Base-by-base conservation (phyloP, 2,888 invertebrate species). In the Hypercompe scribonia region DNA sequence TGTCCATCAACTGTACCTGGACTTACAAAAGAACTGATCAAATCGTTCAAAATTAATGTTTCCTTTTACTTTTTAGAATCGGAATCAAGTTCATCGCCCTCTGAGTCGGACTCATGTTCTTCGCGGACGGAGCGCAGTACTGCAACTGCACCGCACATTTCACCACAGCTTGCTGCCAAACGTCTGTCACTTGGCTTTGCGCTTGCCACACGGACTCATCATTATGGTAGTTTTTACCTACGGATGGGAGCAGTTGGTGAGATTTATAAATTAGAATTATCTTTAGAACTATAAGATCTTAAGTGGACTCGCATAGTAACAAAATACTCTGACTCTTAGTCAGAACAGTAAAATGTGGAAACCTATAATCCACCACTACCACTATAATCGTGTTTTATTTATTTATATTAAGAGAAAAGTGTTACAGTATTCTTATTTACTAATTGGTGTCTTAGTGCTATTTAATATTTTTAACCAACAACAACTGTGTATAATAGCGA, bases 211-310 rank as follows among this genome's bases (percentile, higher is more conserved):
- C 91, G 96, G 65, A 96, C 97, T 3, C 97, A 98, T 84, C 98
- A 98, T 91, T 98, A 98, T 87, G 99, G 99, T 70, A 98, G 98
- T 92, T 99, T 99, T 93, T 99, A 99, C 92, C 96, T 99, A 76
- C 96, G 99, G 83, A 98, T 99, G 98, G 99, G 99, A 33, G 99
- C 99, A 77, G 98, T 99, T 82, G 98, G 98, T 98, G 91, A 96
- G 96, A 92, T 68, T 71, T 68, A 15, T 46, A 61, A 28, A n/a
- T 21, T 66, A 68, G 0, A 65, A 31, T 7, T 58, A 58, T 7
- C 1, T 31, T 15, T 61, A 31, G 3, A 31, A 31, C 13, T 13
- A 28, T 58, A 28, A 31, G 1, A 11, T 24, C 3, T n/a, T 54
- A 28, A 28, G n/a, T n/a, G n/a, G n/a, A n/a, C n/a, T n/a, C n/a